phyloP scores from a whole-genome alignment of 2,113 vertebrate genomes.

The Callionymus lyra region DNA sequence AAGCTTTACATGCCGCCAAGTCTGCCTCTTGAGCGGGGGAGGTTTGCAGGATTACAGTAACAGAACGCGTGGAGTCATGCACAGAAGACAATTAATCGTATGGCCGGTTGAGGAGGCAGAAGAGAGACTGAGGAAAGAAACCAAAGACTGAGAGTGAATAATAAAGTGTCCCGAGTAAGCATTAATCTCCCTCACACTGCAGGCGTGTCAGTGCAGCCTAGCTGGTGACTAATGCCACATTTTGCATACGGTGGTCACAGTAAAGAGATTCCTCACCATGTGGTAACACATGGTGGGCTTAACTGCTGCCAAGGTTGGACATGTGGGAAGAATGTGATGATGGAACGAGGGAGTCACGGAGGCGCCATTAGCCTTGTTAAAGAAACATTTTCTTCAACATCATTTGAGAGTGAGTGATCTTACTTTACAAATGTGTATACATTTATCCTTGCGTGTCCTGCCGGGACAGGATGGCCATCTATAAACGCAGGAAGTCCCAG shows the following conservation, averaged over 20 bases:
- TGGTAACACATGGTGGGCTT: conserved; percentile 22
- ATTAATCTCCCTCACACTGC: conserved; percentile 99
- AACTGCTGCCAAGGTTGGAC: conserved; percentile 15
- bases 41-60: conserved; percentile 27
- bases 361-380: neutral
- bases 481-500: neutral
- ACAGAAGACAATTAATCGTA: conserved; percentile 53
- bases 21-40: conserved; percentile 37
- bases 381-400: conserved; percentile 3
- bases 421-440: neutral
- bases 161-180: conserved; percentile 89
- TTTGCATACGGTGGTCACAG: conserved; percentile 98
- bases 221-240: conserved; percentile 97
- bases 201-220: conserved; percentile 87
- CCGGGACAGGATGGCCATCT: neutral
- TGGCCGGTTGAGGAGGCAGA: conserved; percentile 39
- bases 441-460: conserved; percentile 4
- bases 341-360: neutral
- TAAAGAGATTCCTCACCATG: conserved; percentile 68
- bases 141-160: conserved; percentile 87
- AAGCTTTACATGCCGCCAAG: conserved; percentile 24
- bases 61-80: conserved; percentile 33
- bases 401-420: conserved; percentile 9
- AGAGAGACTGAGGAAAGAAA: conserved; percentile 71
- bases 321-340: conserved; percentile 2